Evolutionary conservation across 2,888 invertebrate genomes (phyloP).

Genomic region (Lingula anatina): DNA sequence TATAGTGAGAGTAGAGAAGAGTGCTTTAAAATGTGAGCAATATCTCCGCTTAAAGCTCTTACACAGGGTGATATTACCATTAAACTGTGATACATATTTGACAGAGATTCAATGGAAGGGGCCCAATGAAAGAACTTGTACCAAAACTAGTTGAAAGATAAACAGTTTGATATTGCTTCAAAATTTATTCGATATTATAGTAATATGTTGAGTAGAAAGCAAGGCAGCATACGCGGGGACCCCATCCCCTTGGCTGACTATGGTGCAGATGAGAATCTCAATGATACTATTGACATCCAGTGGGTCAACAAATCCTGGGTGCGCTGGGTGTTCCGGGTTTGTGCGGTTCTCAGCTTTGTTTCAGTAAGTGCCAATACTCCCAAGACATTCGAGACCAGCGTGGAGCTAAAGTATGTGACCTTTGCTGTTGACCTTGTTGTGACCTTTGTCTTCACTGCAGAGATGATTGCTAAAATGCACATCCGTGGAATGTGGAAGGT

Average conservation of each 20-base stretch:
- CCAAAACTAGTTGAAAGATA: too few species aligned
- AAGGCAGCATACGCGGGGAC: conserved; percentile 72
- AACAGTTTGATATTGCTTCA: too few species aligned
- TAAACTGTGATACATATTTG: too few species aligned
- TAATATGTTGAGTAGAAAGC: too few species aligned
- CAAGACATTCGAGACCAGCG: conserved; percentile 80
- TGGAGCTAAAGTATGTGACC: conserved; percentile 82
- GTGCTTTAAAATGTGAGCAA: too few species aligned
- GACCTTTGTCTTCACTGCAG: conserved; percentile 90
- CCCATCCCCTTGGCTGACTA: conserved; percentile 91
- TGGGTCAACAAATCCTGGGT: conserved; percentile 78
- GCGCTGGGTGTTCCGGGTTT: conserved; percentile 39
- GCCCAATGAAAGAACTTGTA: too few species aligned
- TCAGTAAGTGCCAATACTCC: conserved; percentile 98
- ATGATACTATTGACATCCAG: conserved; percentile 96
- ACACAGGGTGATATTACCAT: too few species aligned
- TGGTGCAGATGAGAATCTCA: conserved; percentile 89
- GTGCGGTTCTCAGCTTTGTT: conserved; percentile 80
- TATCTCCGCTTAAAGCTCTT: too few species aligned
- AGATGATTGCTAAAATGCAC: conserved; percentile 99
- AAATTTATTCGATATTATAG: too few species aligned
- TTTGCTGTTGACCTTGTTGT: conserved; percentile 86
- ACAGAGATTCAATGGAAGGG: too few species aligned
- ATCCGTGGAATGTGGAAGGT: conserved; percentile 86
- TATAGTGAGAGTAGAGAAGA: too few species aligned